Evolutionary conservation across 2,797 vertebrate species (phyloP), one percentile per base, ranked within the genome.

Genomic region (Pseudochromis fuscus): DNA sequence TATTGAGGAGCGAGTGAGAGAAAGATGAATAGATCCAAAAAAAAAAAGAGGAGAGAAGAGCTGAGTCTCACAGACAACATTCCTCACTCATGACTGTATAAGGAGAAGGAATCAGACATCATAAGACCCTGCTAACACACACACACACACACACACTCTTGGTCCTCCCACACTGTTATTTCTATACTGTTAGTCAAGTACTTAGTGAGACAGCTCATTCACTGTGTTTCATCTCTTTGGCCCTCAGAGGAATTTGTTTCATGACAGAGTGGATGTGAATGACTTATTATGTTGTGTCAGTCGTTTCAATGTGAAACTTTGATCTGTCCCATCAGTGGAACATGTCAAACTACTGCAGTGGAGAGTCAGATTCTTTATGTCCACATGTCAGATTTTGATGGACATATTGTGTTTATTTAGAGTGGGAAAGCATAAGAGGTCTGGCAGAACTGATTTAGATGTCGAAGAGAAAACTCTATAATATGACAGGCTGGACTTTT

Each of bases 71-170:
- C 51, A 48, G 75, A 74, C 56, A 76, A 83, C 84, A 89, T 92
- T 93, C 91, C 89, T 86, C 55, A 45, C 67, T 75, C 79, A 87
- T 92, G 90, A 91, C 91, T 93, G 84, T 93, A 94, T 91, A 94
- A 89, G 93, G 93, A 89, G 73, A 90, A 83, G 81, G 82, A 90
- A 50, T 88, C 63, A 67, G 79, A 77, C 75, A 79, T 84, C 72
- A 84, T 63, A 68, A 73, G 84, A 67, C 65, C 44, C 64, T 0
- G 28, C 70, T 66, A 25, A 67, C 49, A 79, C 85, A 81, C 87
- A 84, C 72, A 65, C 73, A 79, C 59, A 75, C 45, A 23, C 65
- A 56, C 56, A 75, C 76, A 75, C 82, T 74, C 60, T 57, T 18
- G 23, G 0, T 60, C 66, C 68, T 66, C 28, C 66, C 21, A 37